Percentiles rank a stretch among this genome's conserved stretches.
Conservation (phyloP, 64 coral and sea anemone species). For the Hydrozoanthus tunicans region DNA sequence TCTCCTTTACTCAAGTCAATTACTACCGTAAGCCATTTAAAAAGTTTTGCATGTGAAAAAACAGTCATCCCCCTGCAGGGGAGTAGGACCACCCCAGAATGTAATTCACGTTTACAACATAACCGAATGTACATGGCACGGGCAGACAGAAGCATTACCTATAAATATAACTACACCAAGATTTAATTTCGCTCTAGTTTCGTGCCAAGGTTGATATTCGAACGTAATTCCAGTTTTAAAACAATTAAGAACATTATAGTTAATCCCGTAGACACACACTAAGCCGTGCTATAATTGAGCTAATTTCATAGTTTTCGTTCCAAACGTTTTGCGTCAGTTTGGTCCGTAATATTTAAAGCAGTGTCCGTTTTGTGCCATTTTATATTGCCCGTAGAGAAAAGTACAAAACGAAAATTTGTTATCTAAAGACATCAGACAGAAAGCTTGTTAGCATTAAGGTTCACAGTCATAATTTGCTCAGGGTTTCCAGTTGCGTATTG, state of each 20-base stretch:
- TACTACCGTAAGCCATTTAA: constrained; percentile 50
- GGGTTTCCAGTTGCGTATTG: background rate
- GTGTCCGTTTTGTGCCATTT: background rate
- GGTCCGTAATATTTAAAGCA: background rate
- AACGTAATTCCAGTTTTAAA: constrained; percentile 24
- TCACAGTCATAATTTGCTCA: background rate
- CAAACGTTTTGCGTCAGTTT: background rate
- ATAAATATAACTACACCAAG: background rate
- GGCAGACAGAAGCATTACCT: background rate
- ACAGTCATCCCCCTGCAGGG: constrained; percentile 38
- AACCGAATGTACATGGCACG: background rate
- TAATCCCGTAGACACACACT: constrained; percentile 4
- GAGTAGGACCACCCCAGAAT: constrained; percentile 19
- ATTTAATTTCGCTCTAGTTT: background rate
- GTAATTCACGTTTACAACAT: background rate
- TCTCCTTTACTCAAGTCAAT: constrained; percentile 54
- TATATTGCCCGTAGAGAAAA: background rate
- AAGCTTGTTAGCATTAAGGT: background rate
- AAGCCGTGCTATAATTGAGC: background rate
- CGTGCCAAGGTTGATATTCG: constrained; percentile 9
- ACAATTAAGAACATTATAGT: constrained; percentile 2
- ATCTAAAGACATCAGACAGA: background rate
- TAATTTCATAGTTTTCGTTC: constrained; percentile 21
- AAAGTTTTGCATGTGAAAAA: constrained; percentile 17
- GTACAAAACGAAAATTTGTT: no score